Evolutionary conservation across 2,888 invertebrate species (phyloP).

Genomic region (Scrobipalpa costella): DNA sequence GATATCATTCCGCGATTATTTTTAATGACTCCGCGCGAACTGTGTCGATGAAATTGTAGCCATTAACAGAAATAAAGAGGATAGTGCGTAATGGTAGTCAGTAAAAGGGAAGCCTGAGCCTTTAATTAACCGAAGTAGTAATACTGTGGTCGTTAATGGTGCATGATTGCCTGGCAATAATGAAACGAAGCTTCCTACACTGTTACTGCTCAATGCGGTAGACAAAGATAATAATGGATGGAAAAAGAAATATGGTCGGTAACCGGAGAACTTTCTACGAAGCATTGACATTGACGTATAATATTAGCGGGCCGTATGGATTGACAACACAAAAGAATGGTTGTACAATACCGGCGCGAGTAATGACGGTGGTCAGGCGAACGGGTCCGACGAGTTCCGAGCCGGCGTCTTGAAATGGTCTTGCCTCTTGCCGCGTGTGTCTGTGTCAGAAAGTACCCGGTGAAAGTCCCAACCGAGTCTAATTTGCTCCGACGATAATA

Average conservation of each 20-base stretch:
- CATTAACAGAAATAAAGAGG: conserved; percentile 38
- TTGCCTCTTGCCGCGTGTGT: conserved; percentile 30
- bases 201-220: conserved; percentile 13
- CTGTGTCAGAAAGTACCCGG: conserved; percentile 66
- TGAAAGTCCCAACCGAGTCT: conserved; percentile 71
- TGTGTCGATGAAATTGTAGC: conserved; percentile 39
- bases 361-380: conserved; percentile 60
- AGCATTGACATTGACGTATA: conserved; percentile 53
- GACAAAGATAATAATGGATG: conserved; percentile 23
- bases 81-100: conserved; percentile 29
- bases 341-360: conserved; percentile 53
- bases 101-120: conserved; percentile 31
- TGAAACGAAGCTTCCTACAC: conserved; percentile 18
- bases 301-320: conserved; percentile 41
- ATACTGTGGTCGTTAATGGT: conserved; percentile 34
- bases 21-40: conserved; percentile 39
- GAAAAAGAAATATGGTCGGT: conserved; percentile 29
- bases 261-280: conserved; percentile 45
- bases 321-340: conserved; percentile 56
- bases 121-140: conserved; percentile 28
- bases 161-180: conserved; percentile 33
- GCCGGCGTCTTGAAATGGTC: conserved; percentile 28
- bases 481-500: conserved; percentile 65
- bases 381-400: conserved; percentile 59
- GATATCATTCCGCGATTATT: conserved; percentile 48